Conservation (phyloP, 2,797 vertebrate genomes). For the Hafferia zeledoni region DNA sequence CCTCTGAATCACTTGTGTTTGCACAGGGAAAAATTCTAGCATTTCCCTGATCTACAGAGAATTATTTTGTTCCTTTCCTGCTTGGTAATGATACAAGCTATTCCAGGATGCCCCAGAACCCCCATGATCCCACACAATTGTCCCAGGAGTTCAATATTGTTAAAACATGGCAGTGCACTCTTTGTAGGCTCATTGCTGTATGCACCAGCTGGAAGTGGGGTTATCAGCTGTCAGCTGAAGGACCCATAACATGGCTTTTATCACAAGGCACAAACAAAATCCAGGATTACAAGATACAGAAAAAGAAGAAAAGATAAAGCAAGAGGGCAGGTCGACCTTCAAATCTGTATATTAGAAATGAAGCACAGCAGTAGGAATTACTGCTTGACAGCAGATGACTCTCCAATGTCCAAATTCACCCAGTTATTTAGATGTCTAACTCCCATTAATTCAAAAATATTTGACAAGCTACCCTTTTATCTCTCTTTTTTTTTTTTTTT, state of each 20-base stretch:
- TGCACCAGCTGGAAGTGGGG: not conserved
- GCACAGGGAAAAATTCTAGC: not conserved
- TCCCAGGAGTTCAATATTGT: not conserved
- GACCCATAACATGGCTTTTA: not conserved
- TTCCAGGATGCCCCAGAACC: not conserved
- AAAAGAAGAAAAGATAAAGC: not conserved
- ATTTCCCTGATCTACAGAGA: not conserved
- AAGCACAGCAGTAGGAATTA: not conserved
- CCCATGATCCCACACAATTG: not conserved
- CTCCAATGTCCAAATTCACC: not conserved
- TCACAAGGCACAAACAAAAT: not conserved
- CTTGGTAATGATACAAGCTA: not conserved
- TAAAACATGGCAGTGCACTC: rapidly evolving
- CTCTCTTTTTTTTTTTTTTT: not conserved
- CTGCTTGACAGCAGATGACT: not conserved
- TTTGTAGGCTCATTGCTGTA: not conserved
- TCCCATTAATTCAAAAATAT: not conserved
- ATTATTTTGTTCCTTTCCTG: not conserved
- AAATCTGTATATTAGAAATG: not conserved
- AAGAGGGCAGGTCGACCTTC: not conserved
- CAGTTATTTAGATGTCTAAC: not conserved
- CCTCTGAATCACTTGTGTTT: not conserved
- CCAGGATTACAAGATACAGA: not conserved
- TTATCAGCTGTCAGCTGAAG: not conserved
- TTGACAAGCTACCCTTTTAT: not conserved